Percentiles rank a stretch among this genome's conserved stretches.
These are phyloP conservation scores for Heteromormyrus szaboi DNA, from an alignment of 2,797 vertebrate species.

Conservation along the genomic window DNA sequence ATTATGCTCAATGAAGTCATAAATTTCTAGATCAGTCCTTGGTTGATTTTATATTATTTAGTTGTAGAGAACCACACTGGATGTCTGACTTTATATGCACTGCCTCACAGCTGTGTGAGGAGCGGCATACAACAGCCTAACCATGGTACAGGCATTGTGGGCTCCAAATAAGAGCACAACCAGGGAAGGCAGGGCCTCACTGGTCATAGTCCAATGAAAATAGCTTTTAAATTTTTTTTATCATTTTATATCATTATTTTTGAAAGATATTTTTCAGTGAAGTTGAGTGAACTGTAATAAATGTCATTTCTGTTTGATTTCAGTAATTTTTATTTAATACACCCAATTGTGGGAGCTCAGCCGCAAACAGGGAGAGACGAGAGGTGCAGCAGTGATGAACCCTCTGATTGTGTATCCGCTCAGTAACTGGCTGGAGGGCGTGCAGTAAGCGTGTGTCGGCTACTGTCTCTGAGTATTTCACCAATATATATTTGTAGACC, in stretches of 20 bases:
- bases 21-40: neutral
- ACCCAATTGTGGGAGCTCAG: neutral
- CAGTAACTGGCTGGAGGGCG: neutral
- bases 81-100: neutral
- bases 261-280: neutral
- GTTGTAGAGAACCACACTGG: neutral
- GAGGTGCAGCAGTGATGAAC: neutral
- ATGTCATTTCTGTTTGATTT: neutral
- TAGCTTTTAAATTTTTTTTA: neutral
- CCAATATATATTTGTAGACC: neutral
- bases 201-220: neutral
- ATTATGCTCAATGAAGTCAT: neutral
- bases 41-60: neutral
- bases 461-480: neutral
- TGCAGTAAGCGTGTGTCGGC: neutral
- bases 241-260: neutral
- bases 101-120: neutral
- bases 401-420: neutral
- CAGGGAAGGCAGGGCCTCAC: neutral
- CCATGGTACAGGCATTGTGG: neutral
- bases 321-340: neutral
- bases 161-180: neutral
- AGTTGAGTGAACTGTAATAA: neutral
- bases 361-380: neutral
- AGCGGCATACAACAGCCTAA: neutral